Base-by-base conservation (phyloP, 2,888 invertebrate species). In the Drosophila buzzatii region DNA sequence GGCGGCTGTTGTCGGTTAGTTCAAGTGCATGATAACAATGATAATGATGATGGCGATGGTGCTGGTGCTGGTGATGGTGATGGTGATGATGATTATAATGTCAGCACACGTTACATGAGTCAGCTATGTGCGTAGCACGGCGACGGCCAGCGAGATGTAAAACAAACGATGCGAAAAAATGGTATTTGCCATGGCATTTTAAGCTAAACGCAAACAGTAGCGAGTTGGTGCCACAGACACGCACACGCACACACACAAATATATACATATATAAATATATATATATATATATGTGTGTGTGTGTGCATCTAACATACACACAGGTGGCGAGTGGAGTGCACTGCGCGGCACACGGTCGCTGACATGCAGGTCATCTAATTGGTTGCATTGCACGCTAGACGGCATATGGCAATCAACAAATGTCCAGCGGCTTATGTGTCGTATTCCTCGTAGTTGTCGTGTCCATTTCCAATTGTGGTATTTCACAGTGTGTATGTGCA, bases 291-390 rank as follows among this genome's bases (percentile, higher is more conserved):
- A n/a, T 5, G 4, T 23, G 20, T 45, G 1, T 9, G 18, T 35
- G 27, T 39, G 9, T 47, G 18, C 47, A 60, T 60, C n/a, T 57
- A 49, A 27, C 49, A 39, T 33, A 41, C 47, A 39, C 35, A 27
- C 44, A 23, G 27, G 18, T 7, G 27, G 55, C 27, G 27, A 27
- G 27, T 5, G 31, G 56, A 35, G 31, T n/a, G 12, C 31, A 16
- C 35, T 35, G 58, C 58, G n/a, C 9, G 57, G 41, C 49, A 20
- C 23, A 35, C 35, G 23, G 52, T 59, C 62, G 71, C 64, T 71
- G 83, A 81, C 77, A 77, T 78, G 75, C 77, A 82, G 89, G 81
- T 86, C 83, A 85, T 80, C 89, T 84, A 84, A 89, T 89, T 84
- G 84, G 84, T 81, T 78, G 86, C 86, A 80, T 64, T 75, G 78